These are phyloP conservation scores for Ormyrus rosae DNA, from an alignment of 2,888 invertebrate species.

Conservation along the genomic window DNA sequence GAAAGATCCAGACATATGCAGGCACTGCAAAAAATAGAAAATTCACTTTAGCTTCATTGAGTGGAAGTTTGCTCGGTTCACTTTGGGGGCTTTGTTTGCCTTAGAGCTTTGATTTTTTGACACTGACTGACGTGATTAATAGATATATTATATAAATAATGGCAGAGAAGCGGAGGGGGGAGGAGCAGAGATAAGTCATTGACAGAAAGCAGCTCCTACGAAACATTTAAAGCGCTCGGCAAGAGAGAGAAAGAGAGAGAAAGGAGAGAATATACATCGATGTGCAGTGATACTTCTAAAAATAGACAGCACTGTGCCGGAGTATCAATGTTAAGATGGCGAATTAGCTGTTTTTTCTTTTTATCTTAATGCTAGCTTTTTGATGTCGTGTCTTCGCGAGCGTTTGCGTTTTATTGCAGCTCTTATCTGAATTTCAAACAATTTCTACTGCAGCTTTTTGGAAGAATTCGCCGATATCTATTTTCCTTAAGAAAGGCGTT, in stretches of 20 bases:
- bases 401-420: not conserved
- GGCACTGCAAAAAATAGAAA: constrained; percentile 32
- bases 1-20: constrained; percentile 13
- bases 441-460: no score
- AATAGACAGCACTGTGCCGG: constrained; percentile 45
- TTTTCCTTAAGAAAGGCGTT: no score
- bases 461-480: no score
- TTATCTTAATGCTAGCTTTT: constrained; percentile 26
- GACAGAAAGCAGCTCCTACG: constrained; percentile 37
- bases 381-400: constrained; percentile 3
- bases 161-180: not conserved
- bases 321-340: constrained; percentile 51
- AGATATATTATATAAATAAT: constrained; percentile 46
- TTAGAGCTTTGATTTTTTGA: not conserved
- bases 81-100: no score
- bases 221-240: constrained; percentile 23
- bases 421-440: not conserved
- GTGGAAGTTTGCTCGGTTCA: not conserved
- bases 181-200: constrained; percentile 42
- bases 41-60: not conserved
- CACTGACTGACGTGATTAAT: not conserved
- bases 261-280: constrained; percentile 30
- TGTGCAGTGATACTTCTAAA: constrained; percentile 55
- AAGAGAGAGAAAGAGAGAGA: constrained; percentile 20
- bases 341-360: constrained; percentile 46